Base-by-base conservation (phyloP, 1,140 invertebrate genomes). In the Magallana angulata region DNA sequence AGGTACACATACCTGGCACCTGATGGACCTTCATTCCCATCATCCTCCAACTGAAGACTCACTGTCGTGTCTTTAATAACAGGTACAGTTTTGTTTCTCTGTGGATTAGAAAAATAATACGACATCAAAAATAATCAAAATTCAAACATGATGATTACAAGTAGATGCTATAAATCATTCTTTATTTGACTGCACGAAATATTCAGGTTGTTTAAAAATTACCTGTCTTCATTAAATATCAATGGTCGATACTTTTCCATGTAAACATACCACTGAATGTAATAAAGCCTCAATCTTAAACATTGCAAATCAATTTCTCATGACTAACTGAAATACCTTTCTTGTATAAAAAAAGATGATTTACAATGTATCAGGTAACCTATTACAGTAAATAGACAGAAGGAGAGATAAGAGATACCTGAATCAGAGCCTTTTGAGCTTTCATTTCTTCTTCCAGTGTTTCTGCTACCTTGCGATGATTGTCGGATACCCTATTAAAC, bases 391-490 rank as follows among this genome's bases (percentile, higher is more conserved):
- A 24, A 24, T 24, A 24, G 24, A 24, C 36, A 48, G 36, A 48
- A 48, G 5, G 5, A 48, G 36, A 48, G 36, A 48, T 48, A 24
- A 62, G 62, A 18, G 14, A 14, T 91, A 94, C 94, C 91, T 91
- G 80, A 24, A 94, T 93, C 88, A 93, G 92, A 83, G 92, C 86
- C 96, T 99, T 99, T 2, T 99, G 95, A 84, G 96, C 94, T 93
- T 97, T 97, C 94, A 98, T 98, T 92, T 96, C 96, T 80, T 95
- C 92, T 9, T 95, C 92, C 30, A 96, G 94, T 80, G 95, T 94
- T 81, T 96, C 96, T 8, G 98, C 97, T 0, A 99, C 97, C 93
- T 98, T 98, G 91, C 98, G 96, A 95, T 99, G 99, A 95, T 99
- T 98, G 57, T 97, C 96, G 0, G 98, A 99, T 88, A 98, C 97